Evolutionary conservation across 1,140 invertebrate species (phyloP), one percentile per base, ranked within the genome.

Genomic region (Eubasilissa regina): DNA sequence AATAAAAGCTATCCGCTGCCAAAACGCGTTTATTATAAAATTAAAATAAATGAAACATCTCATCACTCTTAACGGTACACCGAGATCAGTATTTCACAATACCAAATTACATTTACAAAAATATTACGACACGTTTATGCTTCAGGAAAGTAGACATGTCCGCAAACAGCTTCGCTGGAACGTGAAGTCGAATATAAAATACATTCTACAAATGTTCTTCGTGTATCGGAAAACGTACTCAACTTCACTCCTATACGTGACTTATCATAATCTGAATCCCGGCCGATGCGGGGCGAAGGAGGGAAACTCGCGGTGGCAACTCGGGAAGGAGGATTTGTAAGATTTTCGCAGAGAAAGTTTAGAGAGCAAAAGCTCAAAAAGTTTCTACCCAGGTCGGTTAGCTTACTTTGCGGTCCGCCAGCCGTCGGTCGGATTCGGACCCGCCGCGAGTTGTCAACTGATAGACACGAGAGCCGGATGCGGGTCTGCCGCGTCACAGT

Each of bases 191-290:
- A 70, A 70, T 70, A 11, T 70, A 48, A 48, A 13, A 70, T 47
- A 17, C 51, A 19, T 70, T 19, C 17, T 70, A 35, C 15, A 70
- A 70, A 70, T 48, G 66, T 70, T 21, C 47, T n/a, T 47, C 66
- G 45, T 53, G 66, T 70, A 70, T 70, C 47, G 66, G 47, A 70
- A 70, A 70, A 70, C 48, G 15, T 17, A 48, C 45, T 70, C 66
- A 8, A 53, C 66, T 70, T 70, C 45, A 70, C 66, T 70, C 66
- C 44, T 70, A 45, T 70, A 70, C 66, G 66, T 70, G 66, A 70
- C 66, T 70, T 70, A 70, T 70, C 66, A 70, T 70, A 70, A 70
- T 70, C 45, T 48, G 47, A 21, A 51, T 70, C 66, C 45, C 17
- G 15, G 45, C 66, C 25, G 12, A 21, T 10, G 13, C 13, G 4